Base-by-base conservation (phyloP, 2,797 vertebrate genomes). In the Perdix hodgsoniae region DNA sequence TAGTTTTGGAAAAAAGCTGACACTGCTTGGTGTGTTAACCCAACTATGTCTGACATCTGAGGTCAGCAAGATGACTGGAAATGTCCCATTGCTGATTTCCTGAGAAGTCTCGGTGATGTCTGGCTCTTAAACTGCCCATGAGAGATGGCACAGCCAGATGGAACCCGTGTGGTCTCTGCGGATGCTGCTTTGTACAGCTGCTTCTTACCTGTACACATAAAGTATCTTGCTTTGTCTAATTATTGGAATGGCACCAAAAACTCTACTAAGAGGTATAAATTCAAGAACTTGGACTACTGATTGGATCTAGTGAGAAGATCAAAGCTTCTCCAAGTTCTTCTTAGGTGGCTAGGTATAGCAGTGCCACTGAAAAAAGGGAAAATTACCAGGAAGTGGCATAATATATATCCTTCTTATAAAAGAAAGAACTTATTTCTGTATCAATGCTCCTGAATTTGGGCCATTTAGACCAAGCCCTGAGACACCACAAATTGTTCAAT, bases 41-140 rank as follows among this genome's bases (percentile, higher is more conserved):
- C 0, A 1, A 83, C 87, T 50, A 13, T 23, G 70, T 91, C 61
- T 93, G 95, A 83, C 88, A 81, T 60, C 42, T 23, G 52, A 84
- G 87, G 82, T 90, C 93, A 90, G 33, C 21, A 33, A 59, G 80
- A 88, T 76, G 82, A 88, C 2, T 64, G 67, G 39, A 79, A 85
- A 73, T 31, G 70, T 80, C 92, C 87, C 76, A 29, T 4, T 67
- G 73, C 74, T 76, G 83, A 64, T 91, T 56, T 82, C 64, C 70
- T 90, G 66, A 92, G 86, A 15, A 88, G 56, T 47, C 82, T 60
- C 54, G 45, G 31, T 64, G 56, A 65, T 74, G 94, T 79, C 26
- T 60, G 23, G 54, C 33, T 56, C 66, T 65, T 82, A 13, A 88
- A 60, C 39, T 88, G 87, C 39, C 76, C 47, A 18, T 60, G 3